phyloP scores from a whole-genome alignment of 2,888 invertebrate genomes.

The Cynaeus angustus region DNA sequence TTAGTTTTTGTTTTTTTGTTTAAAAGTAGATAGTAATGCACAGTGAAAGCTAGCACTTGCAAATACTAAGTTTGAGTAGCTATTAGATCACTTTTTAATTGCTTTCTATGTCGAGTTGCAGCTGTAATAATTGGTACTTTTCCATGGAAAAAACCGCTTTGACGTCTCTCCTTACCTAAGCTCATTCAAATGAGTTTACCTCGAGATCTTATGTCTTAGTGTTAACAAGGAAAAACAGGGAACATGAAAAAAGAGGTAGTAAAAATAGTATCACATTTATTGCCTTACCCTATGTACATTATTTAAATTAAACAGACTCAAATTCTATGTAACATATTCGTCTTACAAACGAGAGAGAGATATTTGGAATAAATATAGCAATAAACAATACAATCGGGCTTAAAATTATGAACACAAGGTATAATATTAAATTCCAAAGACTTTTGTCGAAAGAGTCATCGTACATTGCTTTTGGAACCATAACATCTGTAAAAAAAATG shows the following conservation, averaged over 20 bases:
- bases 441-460: slow-evolving; percentile 44
- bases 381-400: slow-evolving; percentile 47
- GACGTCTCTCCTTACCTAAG: too few species aligned
- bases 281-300: slow-evolving; percentile 18
- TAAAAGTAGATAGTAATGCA: too few species aligned
- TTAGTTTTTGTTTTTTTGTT: too few species aligned
- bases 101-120: too few species aligned
- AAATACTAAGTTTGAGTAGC: too few species aligned
- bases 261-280: slow-evolving; percentile 45
- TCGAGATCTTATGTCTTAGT: not conserved
- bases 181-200: not conserved
- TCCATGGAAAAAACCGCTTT: too few species aligned
- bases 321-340: slow-evolving; percentile 45
- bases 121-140: too few species aligned
- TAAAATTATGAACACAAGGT: slow-evolving; percentile 39
- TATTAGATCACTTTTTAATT: too few species aligned
- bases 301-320: slow-evolving; percentile 43
- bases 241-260: not conserved
- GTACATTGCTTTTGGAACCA: slow-evolving; percentile 44
- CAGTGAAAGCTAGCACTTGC: too few species aligned
- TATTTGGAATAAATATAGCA: slow-evolving; percentile 45
- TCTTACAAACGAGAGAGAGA: slow-evolving; percentile 42
- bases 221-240: too few species aligned
- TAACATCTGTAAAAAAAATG: slow-evolving; percentile 43
- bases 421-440: slow-evolving; percentile 39